Base-by-base conservation (phyloP, 1,140 invertebrate genomes). In the Magallana angulata region DNA sequence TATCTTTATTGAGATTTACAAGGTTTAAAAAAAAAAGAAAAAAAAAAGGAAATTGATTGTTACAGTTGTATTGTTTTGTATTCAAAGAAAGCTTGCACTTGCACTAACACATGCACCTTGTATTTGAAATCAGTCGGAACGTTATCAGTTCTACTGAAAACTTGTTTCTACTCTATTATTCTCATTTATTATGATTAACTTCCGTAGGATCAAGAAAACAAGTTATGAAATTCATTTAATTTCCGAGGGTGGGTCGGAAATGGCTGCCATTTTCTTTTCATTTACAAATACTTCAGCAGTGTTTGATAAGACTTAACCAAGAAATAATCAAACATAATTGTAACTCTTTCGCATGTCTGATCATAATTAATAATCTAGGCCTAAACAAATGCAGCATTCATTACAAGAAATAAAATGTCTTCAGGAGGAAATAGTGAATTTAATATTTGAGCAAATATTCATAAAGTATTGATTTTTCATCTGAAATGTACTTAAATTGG, bases 141-240 rank as follows among this genome's bases (percentile, higher is more conserved):
- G 24, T 76, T 36, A 76, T 76, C 68, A 76, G 68, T 76, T 30
- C 24, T 11, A 30, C 68, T 76, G 68, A 76, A 24, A 76, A 30
- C 36, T 76, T 76, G 36, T 76, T 76, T 76, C 24, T 18, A 76
- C 68, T 76, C 60, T 62, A 62, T 62, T 62, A 62, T 62, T 62
- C 60, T 62, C 68, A 76, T 76, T 76, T 76, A 76, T 76, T 76
- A 76, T 76, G 68, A 76, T 76, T 76, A 76, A 76, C 68, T 76
- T 76, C 68, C 68, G 24, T 76, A 12, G 24, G 24, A 76, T 76
- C 68, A 76, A 76, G 68, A 36, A 18, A 76, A 76, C 68, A 30
- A 36, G 68, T 76, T 76, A 76, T 76, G 68, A 76, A 76, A 76
- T 76, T 76, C 68, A 76, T 76, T 76, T 76, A 76, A 76, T 76